These are phyloP conservation scores for Pitangus sulphuratus DNA, from an alignment of 2,797 vertebrate genomes.

Conservation along the genomic window DNA sequence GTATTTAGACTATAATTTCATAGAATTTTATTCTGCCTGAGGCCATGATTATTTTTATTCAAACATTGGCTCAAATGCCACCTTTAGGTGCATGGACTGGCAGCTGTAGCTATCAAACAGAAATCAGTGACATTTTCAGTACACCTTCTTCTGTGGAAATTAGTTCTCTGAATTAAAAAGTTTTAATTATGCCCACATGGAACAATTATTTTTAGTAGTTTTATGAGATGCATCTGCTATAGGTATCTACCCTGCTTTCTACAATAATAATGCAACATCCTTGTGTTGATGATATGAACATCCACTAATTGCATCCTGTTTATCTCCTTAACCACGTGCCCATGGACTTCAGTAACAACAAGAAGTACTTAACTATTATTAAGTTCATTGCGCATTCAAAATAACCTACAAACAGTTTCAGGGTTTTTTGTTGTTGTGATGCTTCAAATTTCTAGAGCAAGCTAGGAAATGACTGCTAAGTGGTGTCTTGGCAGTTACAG, in stretches of 20 bases:
- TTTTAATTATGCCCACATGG: not conserved
- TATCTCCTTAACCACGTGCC: not conserved
- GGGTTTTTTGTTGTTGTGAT: not conserved
- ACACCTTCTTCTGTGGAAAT: not conserved
- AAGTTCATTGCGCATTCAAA: not conserved
- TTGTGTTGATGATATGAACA: not conserved
- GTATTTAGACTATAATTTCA: not conserved
- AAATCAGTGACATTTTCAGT: not conserved
- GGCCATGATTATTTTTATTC: constrained; percentile 13
- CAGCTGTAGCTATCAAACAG: not conserved
- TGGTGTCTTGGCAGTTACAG: not conserved
- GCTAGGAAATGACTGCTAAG: not conserved
- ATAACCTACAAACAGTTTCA: not conserved
- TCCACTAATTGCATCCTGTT: constrained; percentile 40
- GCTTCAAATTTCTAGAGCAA: not conserved
- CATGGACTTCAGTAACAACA: not conserved
- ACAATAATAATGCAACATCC: not conserved
- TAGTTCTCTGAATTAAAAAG: not conserved
- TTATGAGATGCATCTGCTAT: not conserved
- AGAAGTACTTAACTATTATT: not conserved
- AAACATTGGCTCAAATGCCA: not conserved
- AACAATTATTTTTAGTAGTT: not conserved
- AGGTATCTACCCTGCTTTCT: not conserved
- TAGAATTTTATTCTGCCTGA: not conserved
- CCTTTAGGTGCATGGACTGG: not conserved